A percentile compares a stretch with the other conserved stretches of the same genome.
Evolutionary conservation across 2,113 vertebrate genomes (phyloP).

Genomic region (Lonchura striata): DNA sequence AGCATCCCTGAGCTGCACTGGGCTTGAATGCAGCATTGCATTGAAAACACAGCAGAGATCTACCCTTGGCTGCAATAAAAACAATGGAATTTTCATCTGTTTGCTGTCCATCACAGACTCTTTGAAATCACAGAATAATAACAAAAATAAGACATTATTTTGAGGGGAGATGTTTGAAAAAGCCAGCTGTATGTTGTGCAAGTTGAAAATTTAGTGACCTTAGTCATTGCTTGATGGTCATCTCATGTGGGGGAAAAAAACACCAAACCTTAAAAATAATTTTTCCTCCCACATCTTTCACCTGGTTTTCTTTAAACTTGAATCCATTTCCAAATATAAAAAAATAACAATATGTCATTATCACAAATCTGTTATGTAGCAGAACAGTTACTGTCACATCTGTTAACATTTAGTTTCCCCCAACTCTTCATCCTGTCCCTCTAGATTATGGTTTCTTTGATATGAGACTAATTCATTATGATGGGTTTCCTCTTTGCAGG

Average conservation of each 20-base stretch:
- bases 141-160: neutral
- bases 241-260: neutral
- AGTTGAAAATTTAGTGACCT: neutral
- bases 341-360: neutral
- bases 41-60: neutral
- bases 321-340: neutral
- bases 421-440: neutral
- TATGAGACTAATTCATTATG: neutral
- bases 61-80: neutral
- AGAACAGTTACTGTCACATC: neutral
- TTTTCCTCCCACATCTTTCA: accelerated
- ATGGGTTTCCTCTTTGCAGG: neutral
- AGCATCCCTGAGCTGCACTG: accelerated
- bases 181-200: accelerated
- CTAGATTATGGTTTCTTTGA: neutral
- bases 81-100: neutral
- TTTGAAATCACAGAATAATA: neutral
- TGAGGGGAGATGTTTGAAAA: neutral
- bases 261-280: neutral
- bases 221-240: neutral
- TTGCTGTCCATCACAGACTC: neutral
- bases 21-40: accelerated
- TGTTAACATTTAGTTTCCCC: neutral
- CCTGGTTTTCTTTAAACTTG: neutral
- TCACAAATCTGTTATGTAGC: neutral